Evolutionary conservation across 2,113 vertebrate species (phyloP).

Genomic region (Isurus oxyrinchus): DNA sequence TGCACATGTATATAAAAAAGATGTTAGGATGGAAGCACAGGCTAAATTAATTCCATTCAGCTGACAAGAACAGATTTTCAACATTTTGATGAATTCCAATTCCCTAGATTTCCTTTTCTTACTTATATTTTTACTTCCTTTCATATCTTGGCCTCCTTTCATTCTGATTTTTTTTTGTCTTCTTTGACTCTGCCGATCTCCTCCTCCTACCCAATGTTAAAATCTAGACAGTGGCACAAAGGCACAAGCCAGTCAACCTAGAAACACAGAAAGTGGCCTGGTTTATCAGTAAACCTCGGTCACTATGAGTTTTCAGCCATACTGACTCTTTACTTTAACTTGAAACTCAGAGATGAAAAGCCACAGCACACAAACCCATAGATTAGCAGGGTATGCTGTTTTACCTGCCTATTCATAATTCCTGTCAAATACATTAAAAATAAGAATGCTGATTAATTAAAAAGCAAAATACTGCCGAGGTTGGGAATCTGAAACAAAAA

Average conservation of each 20-base stretch:
- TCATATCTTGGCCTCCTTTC: neutral
- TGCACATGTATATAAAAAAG: neutral
- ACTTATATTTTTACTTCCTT: neutral
- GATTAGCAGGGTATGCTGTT: neutral
- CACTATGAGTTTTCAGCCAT: neutral
- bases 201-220: neutral
- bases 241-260: neutral
- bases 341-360: neutral
- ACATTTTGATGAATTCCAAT: constrained; percentile 1
- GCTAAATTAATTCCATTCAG: neutral
- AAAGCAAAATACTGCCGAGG: no score
- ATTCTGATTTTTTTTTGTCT: neutral
- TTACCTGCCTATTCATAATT: neutral
- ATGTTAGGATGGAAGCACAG: neutral
- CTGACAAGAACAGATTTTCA: neutral
- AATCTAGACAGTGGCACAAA: neutral
- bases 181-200: neutral
- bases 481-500: no score
- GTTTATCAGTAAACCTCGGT: neutral
- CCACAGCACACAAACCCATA: neutral
- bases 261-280: neutral
- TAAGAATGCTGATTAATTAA: neutral
- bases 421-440: neutral
- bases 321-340: neutral
- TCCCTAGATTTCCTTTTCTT: neutral